Evolutionary conservation across 2,797 vertebrate species (phyloP), one percentile per base, ranked within the genome.

Genomic region (Limosa lapponica): DNA sequence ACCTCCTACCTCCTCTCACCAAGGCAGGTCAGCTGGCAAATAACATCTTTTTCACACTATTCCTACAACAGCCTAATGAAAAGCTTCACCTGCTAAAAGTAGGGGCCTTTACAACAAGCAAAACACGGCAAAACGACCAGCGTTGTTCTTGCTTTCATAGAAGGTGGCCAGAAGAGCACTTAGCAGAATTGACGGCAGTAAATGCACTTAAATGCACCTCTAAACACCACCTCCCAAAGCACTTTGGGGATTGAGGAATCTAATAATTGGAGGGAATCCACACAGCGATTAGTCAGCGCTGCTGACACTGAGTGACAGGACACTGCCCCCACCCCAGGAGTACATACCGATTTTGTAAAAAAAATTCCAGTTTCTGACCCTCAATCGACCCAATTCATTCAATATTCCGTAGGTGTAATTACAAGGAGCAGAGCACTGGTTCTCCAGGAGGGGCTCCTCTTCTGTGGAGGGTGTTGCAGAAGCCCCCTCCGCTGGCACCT

Each of bases 351-450:
- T 57, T 71, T 22, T 27, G 16, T 13, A 12, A 59, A 25, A 25
- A 54, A 24, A 7, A 11, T 0, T 11, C 36, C 51, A 8, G 32
- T 39, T 66, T 55, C 73, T 22, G 17, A 24, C 44, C n/a, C 27
- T 52, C 64, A 14, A 3, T 22, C 41, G 16, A 3, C 32, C 19
- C 39, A 17, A 3, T 23, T 5, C 6, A 15, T 9, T n/a, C 54
- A 13, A 0, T 5, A 2, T 13, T 51, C 28, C 0, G 0, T 3
- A 34, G 69, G 18, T 17, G 18, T 7, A 25, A 55, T 7, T 6
- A 4, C 1, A 10, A 25, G 32, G n/a, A 80, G 34, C 51, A 54
- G 52, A 89, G 13, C 32, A 15, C 14, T 0, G 0, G 32, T 6
- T 54, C 39, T 49, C 54, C 10, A 36, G 28, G 41, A 41, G 11